phyloP scores from a whole-genome alignment of 2,888 invertebrate species.

The Andricus curvator region DNA sequence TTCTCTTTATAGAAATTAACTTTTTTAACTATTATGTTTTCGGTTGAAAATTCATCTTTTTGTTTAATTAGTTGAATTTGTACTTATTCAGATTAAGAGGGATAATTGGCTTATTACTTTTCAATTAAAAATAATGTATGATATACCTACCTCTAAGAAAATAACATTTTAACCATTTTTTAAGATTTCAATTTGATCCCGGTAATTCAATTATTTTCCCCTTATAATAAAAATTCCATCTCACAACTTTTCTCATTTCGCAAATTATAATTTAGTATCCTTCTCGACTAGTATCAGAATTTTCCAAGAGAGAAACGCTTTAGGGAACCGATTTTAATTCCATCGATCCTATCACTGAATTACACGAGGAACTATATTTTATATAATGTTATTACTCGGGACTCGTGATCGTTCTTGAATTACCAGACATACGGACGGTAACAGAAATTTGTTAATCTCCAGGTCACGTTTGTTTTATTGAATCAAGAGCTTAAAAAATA shows the following conservation, averaged over 20 bases:
- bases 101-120: background rate
- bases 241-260: slow-evolving; percentile 11
- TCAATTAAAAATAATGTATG: too few relatives aligned
- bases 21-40: too few relatives aligned
- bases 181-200: background rate
- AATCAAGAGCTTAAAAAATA: slow-evolving; percentile 27
- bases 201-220: background rate
- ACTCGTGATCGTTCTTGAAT: slow-evolving; percentile 12
- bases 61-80: too few relatives aligned
- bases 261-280: background rate
- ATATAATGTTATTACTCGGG: slow-evolving; percentile 26
- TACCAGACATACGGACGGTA: background rate
- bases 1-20: too few relatives aligned
- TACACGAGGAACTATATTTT: slow-evolving; percentile 18
- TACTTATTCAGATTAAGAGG: too few relatives aligned
- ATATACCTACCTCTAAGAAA: too few relatives aligned
- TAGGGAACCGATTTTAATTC: background rate
- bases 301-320: background rate
- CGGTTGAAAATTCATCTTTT: too few relatives aligned
- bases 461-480: slow-evolving; percentile 33
- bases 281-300: background rate
- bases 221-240: background rate
- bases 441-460: slow-evolving; percentile 25
- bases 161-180: background rate
- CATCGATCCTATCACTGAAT: slow-evolving; percentile 15